Evolutionary conservation across 2,113 vertebrate genomes (phyloP).

Genomic region (Nestor notabilis): DNA sequence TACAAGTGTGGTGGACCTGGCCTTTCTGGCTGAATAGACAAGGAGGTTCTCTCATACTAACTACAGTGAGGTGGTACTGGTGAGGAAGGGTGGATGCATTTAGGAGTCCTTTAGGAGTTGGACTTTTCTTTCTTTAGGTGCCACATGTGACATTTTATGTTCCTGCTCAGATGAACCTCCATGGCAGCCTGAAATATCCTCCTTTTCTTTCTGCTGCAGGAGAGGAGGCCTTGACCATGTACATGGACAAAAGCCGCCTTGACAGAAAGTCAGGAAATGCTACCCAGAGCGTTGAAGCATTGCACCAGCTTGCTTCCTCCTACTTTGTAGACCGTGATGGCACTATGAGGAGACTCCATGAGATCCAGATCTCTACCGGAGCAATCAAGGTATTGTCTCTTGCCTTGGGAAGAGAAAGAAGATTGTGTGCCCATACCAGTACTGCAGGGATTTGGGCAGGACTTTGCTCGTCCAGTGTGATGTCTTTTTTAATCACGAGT

Average conservation of each 20-base stretch:
- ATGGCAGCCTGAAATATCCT: not conserved
- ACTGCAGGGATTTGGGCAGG: not conserved
- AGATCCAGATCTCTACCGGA: conserved; percentile 98
- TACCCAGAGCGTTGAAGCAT: conserved; percentile 93
- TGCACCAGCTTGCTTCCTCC: conserved; percentile 97
- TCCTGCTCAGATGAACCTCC: not conserved
- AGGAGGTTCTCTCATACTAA: fast-evolving
- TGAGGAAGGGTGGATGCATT: not conserved
- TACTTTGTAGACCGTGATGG: conserved; percentile 98
- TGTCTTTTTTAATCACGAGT: not conserved
- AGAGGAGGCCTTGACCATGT: conserved; percentile 98
- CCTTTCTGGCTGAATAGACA: not conserved
- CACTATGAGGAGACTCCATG: conserved; percentile 97
- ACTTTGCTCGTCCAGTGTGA: not conserved
- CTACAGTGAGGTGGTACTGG: not conserved
- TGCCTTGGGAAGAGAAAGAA: not conserved
- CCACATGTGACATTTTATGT: fast-evolving
- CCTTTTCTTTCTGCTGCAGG: conserved; percentile 74
- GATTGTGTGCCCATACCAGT: not conserved
- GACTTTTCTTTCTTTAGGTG: not conserved
- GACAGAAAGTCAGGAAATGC: conserved; percentile 93
- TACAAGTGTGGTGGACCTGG: not conserved
- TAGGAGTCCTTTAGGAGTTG: fast-evolving
- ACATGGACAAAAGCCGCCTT: conserved; percentile 96
- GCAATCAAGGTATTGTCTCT: conserved; percentile 90